Evolutionary conservation across 2,888 invertebrate species (phyloP).

Genomic region (Plagodis pulveraria): DNA sequence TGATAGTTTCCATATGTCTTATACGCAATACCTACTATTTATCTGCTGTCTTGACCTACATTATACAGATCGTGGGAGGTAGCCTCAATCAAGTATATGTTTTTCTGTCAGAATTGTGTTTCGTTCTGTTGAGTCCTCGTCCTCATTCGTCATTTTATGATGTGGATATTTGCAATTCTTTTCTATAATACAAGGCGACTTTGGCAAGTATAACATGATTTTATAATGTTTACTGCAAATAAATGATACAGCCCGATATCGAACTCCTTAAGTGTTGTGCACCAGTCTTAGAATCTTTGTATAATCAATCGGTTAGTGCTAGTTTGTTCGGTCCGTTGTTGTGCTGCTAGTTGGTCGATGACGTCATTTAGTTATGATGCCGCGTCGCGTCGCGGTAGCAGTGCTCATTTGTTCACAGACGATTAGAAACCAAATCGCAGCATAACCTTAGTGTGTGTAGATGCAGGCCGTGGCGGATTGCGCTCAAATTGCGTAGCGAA

Average conservation of each 20-base stretch:
- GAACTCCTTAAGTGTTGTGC: too few relatives aligned
- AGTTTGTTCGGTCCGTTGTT: not conserved
- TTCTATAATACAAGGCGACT: too few relatives aligned
- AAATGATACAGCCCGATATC: too few relatives aligned
- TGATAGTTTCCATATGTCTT: constrained; percentile 38
- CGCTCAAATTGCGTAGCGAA: constrained; percentile 78
- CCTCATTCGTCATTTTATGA: not conserved
- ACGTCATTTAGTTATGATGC: constrained; percentile 23
- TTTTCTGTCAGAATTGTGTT: too few relatives aligned
- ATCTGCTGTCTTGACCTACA: constrained; percentile 49
- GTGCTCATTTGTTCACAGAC: constrained; percentile 21
- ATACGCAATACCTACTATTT: constrained; percentile 28
- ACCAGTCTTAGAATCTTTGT: too few relatives aligned
- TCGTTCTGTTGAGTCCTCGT: too few relatives aligned
- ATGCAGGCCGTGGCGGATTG: constrained; percentile 64
- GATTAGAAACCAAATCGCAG: constrained; percentile 33
- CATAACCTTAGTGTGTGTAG: constrained; percentile 33
- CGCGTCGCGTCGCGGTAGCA: constrained; percentile 6
- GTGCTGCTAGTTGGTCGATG: constrained; percentile 7
- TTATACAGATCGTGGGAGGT: constrained; percentile 51
- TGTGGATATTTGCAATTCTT: too few relatives aligned
- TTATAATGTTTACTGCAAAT: too few relatives aligned
- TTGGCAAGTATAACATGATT: too few relatives aligned
- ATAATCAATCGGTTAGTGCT: too few relatives aligned
- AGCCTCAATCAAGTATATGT: constrained; percentile 17